A percentile compares a stretch with the other conserved stretches of the same genome.
These are phyloP conservation scores for Spermophilus dauricus DNA, from an alignment of 2,113 vertebrate species.

Conservation along the genomic window DNA sequence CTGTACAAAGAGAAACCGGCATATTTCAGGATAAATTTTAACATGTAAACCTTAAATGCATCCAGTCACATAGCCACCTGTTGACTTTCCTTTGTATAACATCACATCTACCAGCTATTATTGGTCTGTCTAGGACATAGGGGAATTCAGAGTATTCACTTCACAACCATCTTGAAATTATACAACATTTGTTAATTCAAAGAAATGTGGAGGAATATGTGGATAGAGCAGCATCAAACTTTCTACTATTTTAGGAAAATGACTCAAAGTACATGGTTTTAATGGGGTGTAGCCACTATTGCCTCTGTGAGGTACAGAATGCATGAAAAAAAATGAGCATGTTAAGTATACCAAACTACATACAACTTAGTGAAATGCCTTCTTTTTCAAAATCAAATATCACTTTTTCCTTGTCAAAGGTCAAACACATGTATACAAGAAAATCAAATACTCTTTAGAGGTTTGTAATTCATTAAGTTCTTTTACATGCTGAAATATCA, in stretches of 20 bases:
- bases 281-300: neutral
- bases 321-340: neutral
- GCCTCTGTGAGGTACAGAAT: neutral
- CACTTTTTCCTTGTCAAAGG: neutral
- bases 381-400: neutral
- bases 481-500: too few species aligned
- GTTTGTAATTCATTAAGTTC: neutral
- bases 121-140: neutral
- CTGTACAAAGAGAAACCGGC: constrained; percentile 83
- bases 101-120: neutral
- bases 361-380: neutral
- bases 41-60: neutral
- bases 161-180: neutral
- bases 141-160: neutral
- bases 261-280: neutral
- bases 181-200: neutral
- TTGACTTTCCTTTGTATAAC: neutral
- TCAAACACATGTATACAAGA: neutral
- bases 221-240: neutral
- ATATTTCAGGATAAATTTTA: neutral
- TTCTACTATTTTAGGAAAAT: neutral
- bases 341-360: neutral
- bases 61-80: neutral
- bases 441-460: neutral
- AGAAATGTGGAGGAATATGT: neutral